These are phyloP conservation scores for Diabrotica virgifera DNA, from an alignment of 1,140 invertebrate species.

Conservation along the genomic window DNA sequence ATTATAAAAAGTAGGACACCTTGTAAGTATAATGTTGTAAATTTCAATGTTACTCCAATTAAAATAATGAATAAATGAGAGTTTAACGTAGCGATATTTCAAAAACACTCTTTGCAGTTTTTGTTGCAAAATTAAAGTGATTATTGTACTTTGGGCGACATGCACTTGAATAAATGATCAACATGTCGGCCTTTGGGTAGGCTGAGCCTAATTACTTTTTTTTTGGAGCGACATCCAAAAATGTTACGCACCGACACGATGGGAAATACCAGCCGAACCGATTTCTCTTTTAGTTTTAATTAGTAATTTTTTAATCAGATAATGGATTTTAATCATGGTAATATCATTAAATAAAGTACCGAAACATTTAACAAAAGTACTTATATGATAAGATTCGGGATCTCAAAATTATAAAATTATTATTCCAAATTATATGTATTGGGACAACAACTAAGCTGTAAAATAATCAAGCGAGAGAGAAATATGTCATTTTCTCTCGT, in stretches of 20 bases:
- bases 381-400: too few relatives aligned
- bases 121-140: background rate
- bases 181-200: slow-evolving; percentile 1
- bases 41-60: slow-evolving; percentile 1
- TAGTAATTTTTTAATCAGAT: too few relatives aligned
- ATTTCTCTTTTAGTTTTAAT: background rate
- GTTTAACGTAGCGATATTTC: background rate
- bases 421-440: too few relatives aligned
- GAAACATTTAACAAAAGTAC: too few relatives aligned
- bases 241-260: background rate
- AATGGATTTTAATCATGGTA: too few relatives aligned
- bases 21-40: background rate
- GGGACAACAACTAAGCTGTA: too few relatives aligned
- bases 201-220: background rate
- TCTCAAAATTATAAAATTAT: too few relatives aligned
- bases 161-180: slow-evolving; percentile 1
- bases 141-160: background rate
- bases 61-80: background rate
- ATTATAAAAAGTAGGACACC: background rate
- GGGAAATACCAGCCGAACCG: background rate
- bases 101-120: background rate
- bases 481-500: too few relatives aligned
- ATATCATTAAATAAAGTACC: too few relatives aligned
- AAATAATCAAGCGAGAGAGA: too few relatives aligned
- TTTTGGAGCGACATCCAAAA: background rate